phyloP scores from a whole-genome alignment of 2,888 invertebrate genomes.

The Oscheius sp. region DNA sequence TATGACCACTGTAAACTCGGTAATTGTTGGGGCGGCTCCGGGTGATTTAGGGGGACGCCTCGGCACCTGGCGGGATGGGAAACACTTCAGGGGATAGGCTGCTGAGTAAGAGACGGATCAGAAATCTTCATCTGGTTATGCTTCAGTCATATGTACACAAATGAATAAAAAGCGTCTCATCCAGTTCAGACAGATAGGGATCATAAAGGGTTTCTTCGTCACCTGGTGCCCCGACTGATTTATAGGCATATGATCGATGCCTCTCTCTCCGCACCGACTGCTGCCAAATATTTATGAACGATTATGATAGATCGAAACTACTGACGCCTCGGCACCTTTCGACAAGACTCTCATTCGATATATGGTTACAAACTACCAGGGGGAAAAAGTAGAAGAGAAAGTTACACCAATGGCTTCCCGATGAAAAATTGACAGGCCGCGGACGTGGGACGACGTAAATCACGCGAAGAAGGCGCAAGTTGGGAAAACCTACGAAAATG shows the following conservation, averaged over 20 bases:
- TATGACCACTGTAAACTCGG: slow-evolving; percentile 29
- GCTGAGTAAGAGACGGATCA: neutral
- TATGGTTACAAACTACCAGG: neutral
- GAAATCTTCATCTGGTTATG: neutral
- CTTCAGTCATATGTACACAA: no score
- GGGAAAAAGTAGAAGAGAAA: no score
- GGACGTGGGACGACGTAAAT: slow-evolving; percentile 19
- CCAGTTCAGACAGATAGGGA: neutral
- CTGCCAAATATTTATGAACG: slow-evolving; percentile 31
- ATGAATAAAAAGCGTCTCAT: no score
- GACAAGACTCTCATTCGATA: neutral
- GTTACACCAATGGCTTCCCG: neutral
- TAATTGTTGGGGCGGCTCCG: slow-evolving; percentile 23
- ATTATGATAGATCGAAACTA: slow-evolving; percentile 11
- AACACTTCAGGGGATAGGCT: slow-evolving; percentile 7
- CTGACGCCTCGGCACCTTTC: neutral
- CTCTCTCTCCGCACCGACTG: neutral
- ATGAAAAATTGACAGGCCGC: slow-evolving; percentile 19
- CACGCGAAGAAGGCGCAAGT: slow-evolving; percentile 23
- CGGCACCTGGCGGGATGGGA: slow-evolving; percentile 22
- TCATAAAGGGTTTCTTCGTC: neutral
- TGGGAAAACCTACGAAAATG: slow-evolving; percentile 30
- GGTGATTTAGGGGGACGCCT: slow-evolving; percentile 24
- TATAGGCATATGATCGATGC: slow-evolving; percentile 26
- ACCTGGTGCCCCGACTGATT: slow-evolving; percentile 11